These are phyloP conservation scores for Panagrolaimus sp. DNA, from an alignment of 1,140 invertebrate genomes.

Conservation along the genomic window DNA sequence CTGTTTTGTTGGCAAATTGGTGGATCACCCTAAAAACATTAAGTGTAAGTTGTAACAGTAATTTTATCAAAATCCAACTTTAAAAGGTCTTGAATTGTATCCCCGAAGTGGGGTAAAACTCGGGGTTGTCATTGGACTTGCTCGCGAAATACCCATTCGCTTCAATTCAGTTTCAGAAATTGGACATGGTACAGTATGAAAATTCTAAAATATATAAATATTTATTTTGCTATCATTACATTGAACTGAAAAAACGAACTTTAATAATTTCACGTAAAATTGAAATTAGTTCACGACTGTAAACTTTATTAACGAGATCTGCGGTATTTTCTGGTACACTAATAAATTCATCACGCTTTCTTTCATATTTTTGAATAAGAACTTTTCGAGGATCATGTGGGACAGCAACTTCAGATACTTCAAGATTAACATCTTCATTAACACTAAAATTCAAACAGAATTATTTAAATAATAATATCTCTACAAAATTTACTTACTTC, in stretches of 20 bases:
- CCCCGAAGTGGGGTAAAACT: not conserved
- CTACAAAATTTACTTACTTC: too few species aligned
- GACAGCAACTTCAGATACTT: too few species aligned
- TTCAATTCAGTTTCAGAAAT: not conserved
- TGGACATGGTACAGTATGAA: not conserved
- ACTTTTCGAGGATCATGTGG: too few species aligned
- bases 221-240: too few species aligned
- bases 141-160: not conserved
- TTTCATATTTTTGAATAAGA: not conserved
- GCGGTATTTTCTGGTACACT: not conserved
- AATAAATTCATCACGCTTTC: not conserved
- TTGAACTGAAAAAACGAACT: not conserved
- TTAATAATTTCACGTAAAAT: not conserved
- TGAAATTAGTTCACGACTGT: slow-evolving; percentile 1
- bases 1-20: too few species aligned
- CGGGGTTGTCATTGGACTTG: not conserved
- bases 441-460: too few species aligned
- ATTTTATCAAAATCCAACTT: too few species aligned
- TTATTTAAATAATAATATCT: too few species aligned
- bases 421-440: too few species aligned
- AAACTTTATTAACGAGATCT: not conserved
- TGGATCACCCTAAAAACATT: too few species aligned
- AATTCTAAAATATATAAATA: slow-evolving; percentile 2
- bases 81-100: slow-evolving; percentile 1
- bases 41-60: too few species aligned